These are phyloP conservation scores for Piprites chloris DNA, from an alignment of 2,113 vertebrate species.

Conservation along the genomic window DNA sequence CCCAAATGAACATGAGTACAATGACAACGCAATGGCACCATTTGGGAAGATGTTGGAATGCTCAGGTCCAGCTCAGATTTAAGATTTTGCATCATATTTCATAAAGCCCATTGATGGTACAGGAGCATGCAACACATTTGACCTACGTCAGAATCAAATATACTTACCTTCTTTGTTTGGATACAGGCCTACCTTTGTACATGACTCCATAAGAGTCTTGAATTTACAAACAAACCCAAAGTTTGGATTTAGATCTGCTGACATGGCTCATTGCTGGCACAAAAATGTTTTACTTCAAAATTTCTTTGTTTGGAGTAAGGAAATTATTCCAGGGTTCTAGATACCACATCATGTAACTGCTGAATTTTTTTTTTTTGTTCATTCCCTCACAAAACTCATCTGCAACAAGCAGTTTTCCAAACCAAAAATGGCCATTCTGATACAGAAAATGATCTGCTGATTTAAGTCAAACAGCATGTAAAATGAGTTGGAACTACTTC, in stretches of 20 bases:
- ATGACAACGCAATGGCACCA: neutral
- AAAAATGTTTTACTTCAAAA: neutral
- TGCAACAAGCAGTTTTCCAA: neutral
- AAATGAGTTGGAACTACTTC: neutral
- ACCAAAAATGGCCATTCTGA: neutral
- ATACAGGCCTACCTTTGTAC: neutral
- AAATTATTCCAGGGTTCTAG: neutral
- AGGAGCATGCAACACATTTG: rapidly evolving
- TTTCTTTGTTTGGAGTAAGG: neutral
- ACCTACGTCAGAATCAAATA: neutral
- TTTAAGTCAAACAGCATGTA: neutral
- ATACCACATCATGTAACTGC: neutral
- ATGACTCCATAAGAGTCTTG: neutral
- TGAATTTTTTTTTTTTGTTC: neutral
- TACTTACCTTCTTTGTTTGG: neutral
- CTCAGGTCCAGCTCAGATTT: neutral
- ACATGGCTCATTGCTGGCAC: neutral
- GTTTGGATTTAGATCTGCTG: neutral
- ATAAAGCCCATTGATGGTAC: neutral
- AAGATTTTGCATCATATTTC: neutral
- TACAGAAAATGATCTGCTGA: neutral
- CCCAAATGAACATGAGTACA: neutral
- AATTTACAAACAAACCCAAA: neutral
- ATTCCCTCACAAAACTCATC: neutral
- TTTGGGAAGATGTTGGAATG: neutral